phyloP scores from a whole-genome alignment of 2,797 vertebrate genomes.

The Threskiornis aethiopicus region DNA sequence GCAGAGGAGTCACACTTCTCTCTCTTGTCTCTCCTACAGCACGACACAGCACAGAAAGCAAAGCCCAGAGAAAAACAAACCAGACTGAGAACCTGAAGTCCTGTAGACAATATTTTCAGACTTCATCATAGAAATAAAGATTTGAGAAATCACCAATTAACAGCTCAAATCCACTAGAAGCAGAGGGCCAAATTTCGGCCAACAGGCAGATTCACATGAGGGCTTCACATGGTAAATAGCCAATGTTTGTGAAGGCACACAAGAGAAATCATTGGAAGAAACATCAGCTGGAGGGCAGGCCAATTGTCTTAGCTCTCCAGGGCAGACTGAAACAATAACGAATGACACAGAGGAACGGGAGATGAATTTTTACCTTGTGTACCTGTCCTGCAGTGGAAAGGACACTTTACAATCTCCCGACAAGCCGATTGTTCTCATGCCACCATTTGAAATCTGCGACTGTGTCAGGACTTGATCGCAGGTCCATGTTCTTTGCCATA shows the following conservation, averaged over 20 bases:
- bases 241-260: neutral
- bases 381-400: neutral
- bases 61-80: neutral
- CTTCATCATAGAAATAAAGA: neutral
- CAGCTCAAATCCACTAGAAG: neutral
- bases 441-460: neutral
- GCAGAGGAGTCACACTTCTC: neutral
- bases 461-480: neutral
- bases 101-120: neutral
- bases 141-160: slow-evolving; percentile 13
- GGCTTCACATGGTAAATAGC: neutral
- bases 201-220: neutral
- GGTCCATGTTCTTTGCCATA: neutral
- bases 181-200: neutral
- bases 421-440: neutral
- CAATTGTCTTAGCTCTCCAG: neutral
- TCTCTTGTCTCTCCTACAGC: neutral
- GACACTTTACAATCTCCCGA: neutral
- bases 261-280: neutral
- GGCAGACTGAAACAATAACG: neutral
- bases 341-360: neutral
- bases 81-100: neutral
- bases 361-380: neutral
- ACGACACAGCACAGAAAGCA: neutral
- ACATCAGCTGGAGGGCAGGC: neutral